Evolutionary conservation across 1,140 invertebrate species (phyloP).

Genomic region (Drosophila lacteicornis): DNA sequence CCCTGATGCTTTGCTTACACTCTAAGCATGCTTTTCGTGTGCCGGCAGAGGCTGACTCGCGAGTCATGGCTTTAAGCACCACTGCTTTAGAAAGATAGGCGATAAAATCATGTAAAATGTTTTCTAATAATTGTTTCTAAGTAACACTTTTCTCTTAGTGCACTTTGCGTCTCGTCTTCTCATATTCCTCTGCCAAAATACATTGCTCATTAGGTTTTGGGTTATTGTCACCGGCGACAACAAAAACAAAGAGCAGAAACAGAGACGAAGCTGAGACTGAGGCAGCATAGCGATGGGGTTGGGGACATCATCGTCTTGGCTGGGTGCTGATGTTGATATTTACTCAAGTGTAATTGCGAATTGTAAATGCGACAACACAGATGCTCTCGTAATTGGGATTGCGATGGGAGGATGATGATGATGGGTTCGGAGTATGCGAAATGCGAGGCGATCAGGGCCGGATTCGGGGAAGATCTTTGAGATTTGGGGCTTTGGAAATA

Average conservation of each 20-base stretch:
- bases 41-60: too few relatives aligned
- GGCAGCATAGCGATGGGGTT: slow-evolving; percentile 26
- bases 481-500: not conserved
- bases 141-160: slow-evolving; percentile 3
- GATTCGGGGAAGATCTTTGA: not conserved
- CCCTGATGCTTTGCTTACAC: too few relatives aligned
- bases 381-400: slow-evolving; percentile 79
- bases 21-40: too few relatives aligned
- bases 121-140: too few relatives aligned
- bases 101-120: too few relatives aligned
- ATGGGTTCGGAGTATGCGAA: slow-evolving; percentile 14
- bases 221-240: slow-evolving; percentile 42
- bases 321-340: slow-evolving; percentile 72
- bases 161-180: slow-evolving; percentile 6
- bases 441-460: not conserved
- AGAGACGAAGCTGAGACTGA: too few relatives aligned
- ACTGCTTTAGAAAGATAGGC: too few relatives aligned
- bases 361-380: slow-evolving; percentile 82
- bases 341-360: slow-evolving; percentile 82
- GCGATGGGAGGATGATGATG: slow-evolving; percentile 35
- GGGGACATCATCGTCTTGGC: slow-evolving; percentile 43
- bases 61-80: too few relatives aligned
- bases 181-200: slow-evolving; percentile 40
- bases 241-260: not conserved
- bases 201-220: slow-evolving; percentile 77